These are phyloP conservation scores for Lysandra bellargus DNA, from an alignment of 2,888 invertebrate species.

Conservation along the genomic window DNA sequence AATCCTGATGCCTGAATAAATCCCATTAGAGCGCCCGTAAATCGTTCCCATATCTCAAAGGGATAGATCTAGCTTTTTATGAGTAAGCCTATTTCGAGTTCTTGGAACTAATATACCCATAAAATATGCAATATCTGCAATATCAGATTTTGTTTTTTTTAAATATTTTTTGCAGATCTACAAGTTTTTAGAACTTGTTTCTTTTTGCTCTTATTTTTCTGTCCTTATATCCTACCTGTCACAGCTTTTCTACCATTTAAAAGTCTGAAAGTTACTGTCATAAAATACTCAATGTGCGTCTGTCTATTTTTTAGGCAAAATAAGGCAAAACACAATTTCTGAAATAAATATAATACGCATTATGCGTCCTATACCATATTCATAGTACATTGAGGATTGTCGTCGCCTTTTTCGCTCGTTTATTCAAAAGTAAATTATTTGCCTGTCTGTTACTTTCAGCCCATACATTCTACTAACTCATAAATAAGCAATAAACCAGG, in stretches of 20 bases:
- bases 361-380: neutral
- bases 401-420: neutral
- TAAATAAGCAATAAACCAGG: constrained; percentile 67
- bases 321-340: neutral
- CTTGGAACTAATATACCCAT: neutral
- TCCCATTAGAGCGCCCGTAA: constrained; percentile 26
- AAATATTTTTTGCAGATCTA: neutral
- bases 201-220: neutral
- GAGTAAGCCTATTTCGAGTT: neutral
- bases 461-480: constrained; percentile 71
- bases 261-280: neutral
- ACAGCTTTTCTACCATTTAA: neutral
- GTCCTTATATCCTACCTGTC: neutral
- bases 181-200: neutral
- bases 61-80: constrained; percentile 12
- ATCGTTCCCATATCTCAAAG: neutral
- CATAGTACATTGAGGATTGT: neutral
- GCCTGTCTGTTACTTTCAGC: constrained; percentile 54
- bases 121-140: neutral
- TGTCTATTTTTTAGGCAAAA: neutral
- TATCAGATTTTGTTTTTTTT: neutral
- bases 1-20: constrained; percentile 25
- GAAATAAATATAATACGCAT: neutral
- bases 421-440: constrained; percentile 34
- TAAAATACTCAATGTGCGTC: neutral